These are phyloP conservation scores for Drosophila stalkeri DNA, from an alignment of 2,888 invertebrate genomes.

Conservation along the genomic window DNA sequence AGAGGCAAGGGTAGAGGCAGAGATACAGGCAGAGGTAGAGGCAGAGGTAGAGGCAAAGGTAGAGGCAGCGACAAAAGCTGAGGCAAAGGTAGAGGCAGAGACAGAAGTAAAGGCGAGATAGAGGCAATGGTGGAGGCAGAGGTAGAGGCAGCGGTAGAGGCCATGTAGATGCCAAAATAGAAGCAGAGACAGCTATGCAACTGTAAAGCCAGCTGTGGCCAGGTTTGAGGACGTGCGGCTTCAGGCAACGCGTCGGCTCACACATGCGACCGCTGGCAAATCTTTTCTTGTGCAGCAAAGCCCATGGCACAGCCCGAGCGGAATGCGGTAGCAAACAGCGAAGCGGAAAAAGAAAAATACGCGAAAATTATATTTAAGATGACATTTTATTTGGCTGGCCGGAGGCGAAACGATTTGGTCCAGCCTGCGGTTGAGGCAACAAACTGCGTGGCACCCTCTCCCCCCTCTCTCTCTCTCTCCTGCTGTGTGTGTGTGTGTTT, in stretches of 20 bases:
- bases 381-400: constrained; percentile 70
- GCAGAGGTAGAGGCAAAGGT: not conserved
- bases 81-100: too few relatives aligned
- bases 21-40: not conserved
- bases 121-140: not conserved
- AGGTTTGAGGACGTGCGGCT: not conserved
- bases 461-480: constrained; percentile 19
- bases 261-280: constrained; percentile 72
- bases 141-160: too few relatives aligned
- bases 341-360: constrained; percentile 67
- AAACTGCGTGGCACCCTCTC: constrained; percentile 12
- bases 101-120: too few relatives aligned
- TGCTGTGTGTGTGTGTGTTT: not conserved
- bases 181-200: constrained; percentile 35
- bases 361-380: constrained; percentile 81
- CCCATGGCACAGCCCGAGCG: constrained; percentile 12
- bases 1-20: not conserved
- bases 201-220: constrained; percentile 28
- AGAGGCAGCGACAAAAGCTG: too few relatives aligned
- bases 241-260: constrained; percentile 25
- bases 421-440: constrained; percentile 38
- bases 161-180: too few relatives aligned
- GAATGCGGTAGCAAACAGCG: constrained; percentile 50
- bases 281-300: constrained; percentile 59
- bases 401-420: constrained; percentile 42